Evolutionary conservation across 2,888 invertebrate species (phyloP), one percentile per base, ranked within the genome.

Genomic region (Mythimna lalbum): DNA sequence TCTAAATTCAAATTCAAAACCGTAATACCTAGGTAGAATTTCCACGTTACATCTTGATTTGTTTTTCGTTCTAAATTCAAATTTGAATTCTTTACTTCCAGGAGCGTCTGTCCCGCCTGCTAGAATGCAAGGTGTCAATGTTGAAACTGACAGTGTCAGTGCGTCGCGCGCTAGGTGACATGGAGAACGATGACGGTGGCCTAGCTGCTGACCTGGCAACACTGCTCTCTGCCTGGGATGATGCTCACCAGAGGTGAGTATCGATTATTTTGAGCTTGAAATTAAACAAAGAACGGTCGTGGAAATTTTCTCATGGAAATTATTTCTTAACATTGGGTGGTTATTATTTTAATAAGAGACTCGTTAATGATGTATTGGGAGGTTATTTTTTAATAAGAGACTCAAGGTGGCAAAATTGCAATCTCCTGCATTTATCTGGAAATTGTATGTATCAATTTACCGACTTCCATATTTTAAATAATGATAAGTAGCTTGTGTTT

Each of bases 181-280:
- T 91, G 87, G 95, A 94, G 59, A 81, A 90, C 0, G 95, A 95
- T 52, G 95, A 95, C 66, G 90, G 87, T 33, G 95, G 96, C 1
- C 94, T 98, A 79, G 97, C 97, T 77, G 96, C 96, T 36, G 97
- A 97, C 71, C 96, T 98, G 72, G 96, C 97, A 39, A 96, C 97
- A 63, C 92, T 98, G 79, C 97, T 97, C 83, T 95, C 97, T 10
- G 96, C 97, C 23, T 98, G 97, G 97, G 97, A 98, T 85, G 97
- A 97, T 70, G 96, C 97, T 9, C 97, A 97, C 88, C 97, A 97
- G 87, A 96, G 97, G 98, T 98, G 49, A 85, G 89, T 84, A 63
- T 1, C 9, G 55, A 31, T 55, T 31, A 31, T 36, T 21, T 14
- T 14, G 14, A 21, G 9, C 12, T 36, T 36, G 17, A 60, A 23